Percentiles rank a stretch among this genome's conserved stretches.
Evolutionary conservation across 1,140 invertebrate genomes (phyloP).

Genomic region (Leptoteleia sp.): DNA sequence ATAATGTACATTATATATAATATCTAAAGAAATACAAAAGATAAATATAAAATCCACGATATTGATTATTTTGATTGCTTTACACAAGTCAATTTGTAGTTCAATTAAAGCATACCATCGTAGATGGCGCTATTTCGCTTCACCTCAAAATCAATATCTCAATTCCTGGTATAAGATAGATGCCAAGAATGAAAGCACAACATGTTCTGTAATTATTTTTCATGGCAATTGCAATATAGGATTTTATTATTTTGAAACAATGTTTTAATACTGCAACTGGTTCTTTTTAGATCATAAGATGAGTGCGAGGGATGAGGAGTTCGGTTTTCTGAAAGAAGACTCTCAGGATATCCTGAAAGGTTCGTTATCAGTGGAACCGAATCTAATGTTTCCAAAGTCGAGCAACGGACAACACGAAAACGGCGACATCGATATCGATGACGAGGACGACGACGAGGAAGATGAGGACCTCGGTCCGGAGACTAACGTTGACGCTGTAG

Average conservation of each 20-base stretch:
- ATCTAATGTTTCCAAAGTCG: slow-evolving; percentile 70
- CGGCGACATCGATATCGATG: slow-evolving; percentile 79
- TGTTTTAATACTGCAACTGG: too few relatives aligned
- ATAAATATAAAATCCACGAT: too few relatives aligned
- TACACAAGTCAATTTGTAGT: too few relatives aligned
- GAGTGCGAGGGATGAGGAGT: slow-evolving; percentile 61
- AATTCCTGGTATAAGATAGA: slow-evolving; percentile 8
- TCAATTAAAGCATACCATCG: too few relatives aligned
- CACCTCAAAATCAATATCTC: slow-evolving; percentile 18
- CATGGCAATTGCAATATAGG: neutral
- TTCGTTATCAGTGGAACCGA: slow-evolving; percentile 64
- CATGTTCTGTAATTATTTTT: too few relatives aligned
- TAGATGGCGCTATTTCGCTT: slow-evolving; percentile 27
- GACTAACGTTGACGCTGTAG: slow-evolving; percentile 83
- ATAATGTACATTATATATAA: too few relatives aligned
- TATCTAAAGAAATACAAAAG: too few relatives aligned
- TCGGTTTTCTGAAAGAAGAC: slow-evolving; percentile 62
- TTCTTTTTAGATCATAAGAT: slow-evolving; percentile 57
- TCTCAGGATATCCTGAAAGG: slow-evolving; percentile 61
- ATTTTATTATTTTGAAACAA: too few relatives aligned
- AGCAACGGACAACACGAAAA: slow-evolving; percentile 77
- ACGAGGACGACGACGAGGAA: slow-evolving; percentile 82
- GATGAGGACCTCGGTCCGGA: slow-evolving; percentile 84
- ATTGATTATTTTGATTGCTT: too few relatives aligned
- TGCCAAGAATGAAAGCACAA: neutral